These are phyloP conservation scores for Ormyrus labotus DNA, from an alignment of 2,888 invertebrate species.

Conservation along the genomic window DNA sequence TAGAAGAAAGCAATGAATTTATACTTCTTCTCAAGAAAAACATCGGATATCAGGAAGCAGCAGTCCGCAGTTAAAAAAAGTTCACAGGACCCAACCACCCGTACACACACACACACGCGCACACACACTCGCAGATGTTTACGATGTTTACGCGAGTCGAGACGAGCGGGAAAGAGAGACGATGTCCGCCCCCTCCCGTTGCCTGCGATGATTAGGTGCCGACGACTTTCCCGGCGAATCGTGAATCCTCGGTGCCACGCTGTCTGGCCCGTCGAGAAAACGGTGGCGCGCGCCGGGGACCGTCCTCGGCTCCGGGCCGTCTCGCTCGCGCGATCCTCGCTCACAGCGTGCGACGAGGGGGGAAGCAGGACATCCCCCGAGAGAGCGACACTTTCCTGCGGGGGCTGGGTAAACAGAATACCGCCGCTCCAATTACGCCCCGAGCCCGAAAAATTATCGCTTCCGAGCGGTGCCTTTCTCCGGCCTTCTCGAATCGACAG, in stretches of 20 bases:
- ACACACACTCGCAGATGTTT: too few species aligned
- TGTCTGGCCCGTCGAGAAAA: constrained; percentile 6
- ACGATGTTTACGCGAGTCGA: background rate
- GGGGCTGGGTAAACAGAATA: constrained; percentile 33
- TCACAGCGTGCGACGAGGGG: background rate
- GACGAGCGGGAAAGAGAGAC: constrained; percentile 2
- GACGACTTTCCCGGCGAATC: constrained; percentile 11
- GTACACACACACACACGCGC: too few species aligned
- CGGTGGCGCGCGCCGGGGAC: too few species aligned
- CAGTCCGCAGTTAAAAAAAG: too few species aligned
- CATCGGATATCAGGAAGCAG: too few species aligned
- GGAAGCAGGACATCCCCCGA: constrained; percentile 1
- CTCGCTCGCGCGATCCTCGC: too few species aligned
- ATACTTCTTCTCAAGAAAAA: too few species aligned
- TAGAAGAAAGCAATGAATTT: too few species aligned
- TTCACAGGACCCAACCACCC: too few species aligned
- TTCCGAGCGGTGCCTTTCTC: constrained; percentile 12
- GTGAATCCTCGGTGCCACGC: background rate
- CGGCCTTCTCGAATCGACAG: too few species aligned
- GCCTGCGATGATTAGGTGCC: constrained; percentile 14
- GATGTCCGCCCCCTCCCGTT: background rate
- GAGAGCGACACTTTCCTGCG: background rate
- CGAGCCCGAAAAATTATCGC: constrained; percentile 20
- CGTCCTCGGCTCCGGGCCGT: too few species aligned
- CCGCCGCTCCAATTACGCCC: background rate